Conservation (phyloP, 2,888 invertebrate genomes). For the Callyntrura sp. region DNA sequence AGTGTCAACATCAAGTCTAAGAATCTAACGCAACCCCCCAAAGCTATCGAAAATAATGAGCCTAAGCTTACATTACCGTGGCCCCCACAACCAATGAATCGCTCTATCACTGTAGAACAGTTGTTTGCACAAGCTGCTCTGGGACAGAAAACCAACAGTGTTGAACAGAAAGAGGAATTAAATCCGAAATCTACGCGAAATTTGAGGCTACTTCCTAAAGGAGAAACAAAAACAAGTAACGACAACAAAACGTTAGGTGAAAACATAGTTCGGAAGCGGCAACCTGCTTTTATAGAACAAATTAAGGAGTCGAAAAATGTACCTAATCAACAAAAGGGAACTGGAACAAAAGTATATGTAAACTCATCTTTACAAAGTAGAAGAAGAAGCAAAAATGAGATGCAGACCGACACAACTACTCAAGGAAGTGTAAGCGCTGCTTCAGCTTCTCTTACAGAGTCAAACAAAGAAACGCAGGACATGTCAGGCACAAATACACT, state of each 20-base stretch:
- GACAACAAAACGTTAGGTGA: background rate
- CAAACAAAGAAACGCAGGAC: background rate
- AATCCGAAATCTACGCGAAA: background rate
- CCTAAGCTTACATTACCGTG: constrained; percentile 50
- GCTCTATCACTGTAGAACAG: constrained; percentile 69
- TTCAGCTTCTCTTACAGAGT: background rate
- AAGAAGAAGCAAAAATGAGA: background rate
- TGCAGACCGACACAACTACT: background rate
- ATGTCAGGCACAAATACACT: constrained; percentile 3
- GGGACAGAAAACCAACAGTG: constrained; percentile 1
- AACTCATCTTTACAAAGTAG: constrained; percentile 60
- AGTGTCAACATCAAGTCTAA: background rate
- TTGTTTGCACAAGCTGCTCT: constrained; percentile 66
- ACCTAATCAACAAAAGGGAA: constrained; percentile 12
- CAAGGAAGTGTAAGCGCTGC: background rate
- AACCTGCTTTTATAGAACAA: constrained; percentile 58
- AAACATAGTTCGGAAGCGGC: constrained; percentile 43
- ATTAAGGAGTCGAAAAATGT: constrained; percentile 13
- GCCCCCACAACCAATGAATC: constrained; percentile 71
- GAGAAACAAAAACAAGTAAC: background rate
- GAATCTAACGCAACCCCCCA: constrained; percentile 41
- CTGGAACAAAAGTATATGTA: constrained; percentile 39
- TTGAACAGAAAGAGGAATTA: background rate
- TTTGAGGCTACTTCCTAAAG: background rate
- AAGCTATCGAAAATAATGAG: background rate